Evolutionary conservation across 2,113 vertebrate genomes (phyloP).

Genomic region (Aegotheles bennettii): DNA sequence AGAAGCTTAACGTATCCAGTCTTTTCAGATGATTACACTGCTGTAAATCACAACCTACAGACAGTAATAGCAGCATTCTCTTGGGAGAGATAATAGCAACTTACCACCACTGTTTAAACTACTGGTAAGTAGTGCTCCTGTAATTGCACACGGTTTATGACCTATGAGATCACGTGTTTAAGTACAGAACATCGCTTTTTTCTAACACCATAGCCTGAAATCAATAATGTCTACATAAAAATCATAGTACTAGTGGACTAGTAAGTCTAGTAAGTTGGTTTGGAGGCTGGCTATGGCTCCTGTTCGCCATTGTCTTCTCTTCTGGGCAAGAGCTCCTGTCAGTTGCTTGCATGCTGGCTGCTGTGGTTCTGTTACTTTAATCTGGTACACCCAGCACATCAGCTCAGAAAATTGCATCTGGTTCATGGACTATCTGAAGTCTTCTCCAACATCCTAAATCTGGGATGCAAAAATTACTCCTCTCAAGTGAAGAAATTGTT

Average conservation of each 20-base stretch:
- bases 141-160: not conserved
- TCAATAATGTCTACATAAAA: not conserved
- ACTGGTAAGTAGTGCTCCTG: not conserved
- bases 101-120: not conserved
- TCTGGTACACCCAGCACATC: not conserved
- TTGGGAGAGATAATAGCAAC: not conserved
- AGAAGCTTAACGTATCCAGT: not conserved
- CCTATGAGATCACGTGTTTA: not conserved
- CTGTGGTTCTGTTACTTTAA: not conserved
- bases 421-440: not conserved
- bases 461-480: not conserved
- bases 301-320: not conserved
- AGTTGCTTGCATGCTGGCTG: not conserved
- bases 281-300: not conserved
- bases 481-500: not conserved
- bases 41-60: slow-evolving; percentile 8
- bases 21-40: not conserved
- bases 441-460: not conserved
- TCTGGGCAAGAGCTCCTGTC: not conserved
- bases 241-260: not conserved
- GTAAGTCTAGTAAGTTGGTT: not conserved
- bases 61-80: not conserved
- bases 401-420: not conserved
- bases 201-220: not conserved
- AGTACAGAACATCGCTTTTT: not conserved